A percentile compares a stretch with the other conserved stretches of the same genome.
Conservation (phyloP, 2,888 invertebrate species). For the Lissocephala sabroskyi region DNA sequence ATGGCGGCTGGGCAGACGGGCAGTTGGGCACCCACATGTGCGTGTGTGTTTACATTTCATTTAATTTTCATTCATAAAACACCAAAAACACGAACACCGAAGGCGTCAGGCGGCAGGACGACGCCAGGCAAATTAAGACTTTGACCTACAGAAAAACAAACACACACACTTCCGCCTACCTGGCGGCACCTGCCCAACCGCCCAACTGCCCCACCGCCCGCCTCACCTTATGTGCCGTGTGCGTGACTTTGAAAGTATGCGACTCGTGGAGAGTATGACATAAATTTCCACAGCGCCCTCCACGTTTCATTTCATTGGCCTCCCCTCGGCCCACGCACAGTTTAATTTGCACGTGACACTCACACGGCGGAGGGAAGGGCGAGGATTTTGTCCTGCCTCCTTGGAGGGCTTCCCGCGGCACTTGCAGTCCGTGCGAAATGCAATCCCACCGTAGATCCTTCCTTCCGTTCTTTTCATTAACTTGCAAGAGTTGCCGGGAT, state of each 20-base stretch:
- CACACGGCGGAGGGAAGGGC: slow-evolving; percentile 31
- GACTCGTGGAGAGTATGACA: slow-evolving; percentile 55
- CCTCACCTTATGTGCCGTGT: slow-evolving; percentile 44
- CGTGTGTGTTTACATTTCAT: slow-evolving; percentile 7
- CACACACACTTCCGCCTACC: too few species aligned
- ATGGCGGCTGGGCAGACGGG: too few species aligned
- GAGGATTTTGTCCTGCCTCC: too few species aligned
- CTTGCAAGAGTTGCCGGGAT: too few species aligned
- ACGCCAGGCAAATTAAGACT: slow-evolving; percentile 59
- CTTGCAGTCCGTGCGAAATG: too few species aligned
- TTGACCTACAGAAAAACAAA: slow-evolving; percentile 60
- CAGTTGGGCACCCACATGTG: slow-evolving; percentile 12
- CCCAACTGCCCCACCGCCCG: slow-evolving; percentile 15
- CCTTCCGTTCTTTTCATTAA: too few species aligned
- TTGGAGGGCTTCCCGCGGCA: too few species aligned
- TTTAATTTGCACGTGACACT: slow-evolving; percentile 64
- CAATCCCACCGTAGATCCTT: too few species aligned
- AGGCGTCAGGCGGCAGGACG: slow-evolving; percentile 6
- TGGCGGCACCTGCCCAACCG: too few species aligned
- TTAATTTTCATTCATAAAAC: slow-evolving; percentile 50
- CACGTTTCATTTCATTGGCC: slow-evolving; percentile 59
- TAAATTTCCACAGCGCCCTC: slow-evolving; percentile 47
- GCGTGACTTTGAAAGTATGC: slow-evolving; percentile 59
- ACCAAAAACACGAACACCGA: slow-evolving; percentile 33
- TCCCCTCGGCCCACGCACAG: slow-evolving; percentile 22